Conservation (phyloP, 2,113 vertebrate species). For the Siphamia tubifer region DNA sequence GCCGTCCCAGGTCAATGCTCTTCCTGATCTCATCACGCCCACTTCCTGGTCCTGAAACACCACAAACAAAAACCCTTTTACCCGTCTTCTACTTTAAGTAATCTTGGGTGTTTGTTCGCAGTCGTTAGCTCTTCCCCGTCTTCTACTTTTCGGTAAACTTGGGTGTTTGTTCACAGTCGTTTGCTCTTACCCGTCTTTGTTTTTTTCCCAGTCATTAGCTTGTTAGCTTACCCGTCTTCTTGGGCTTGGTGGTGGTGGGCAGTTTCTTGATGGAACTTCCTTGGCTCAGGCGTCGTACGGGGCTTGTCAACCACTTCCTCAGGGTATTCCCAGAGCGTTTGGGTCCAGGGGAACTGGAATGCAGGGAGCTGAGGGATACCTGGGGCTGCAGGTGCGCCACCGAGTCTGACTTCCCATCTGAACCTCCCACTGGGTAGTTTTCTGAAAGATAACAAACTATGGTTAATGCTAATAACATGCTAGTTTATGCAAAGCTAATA, state of each 20-base stretch:
- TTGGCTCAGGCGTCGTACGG: constrained; percentile 93
- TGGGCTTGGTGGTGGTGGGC: constrained; percentile 79
- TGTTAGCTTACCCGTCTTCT: constrained; percentile 80
- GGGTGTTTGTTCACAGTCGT: no score
- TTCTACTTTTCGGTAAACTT: no score
- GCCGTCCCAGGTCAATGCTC: constrained; percentile 89
- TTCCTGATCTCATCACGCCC: constrained; percentile 86
- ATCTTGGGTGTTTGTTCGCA: no score
- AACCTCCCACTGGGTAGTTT: constrained; percentile 82
- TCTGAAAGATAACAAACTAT: constrained; percentile 80
- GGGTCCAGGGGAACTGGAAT: constrained; percentile 89
- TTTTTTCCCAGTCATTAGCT: no score
- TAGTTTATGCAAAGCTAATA: no score
- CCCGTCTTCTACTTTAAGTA: no score
- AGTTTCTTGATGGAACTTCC: constrained; percentile 92
- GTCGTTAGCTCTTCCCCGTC: no score
- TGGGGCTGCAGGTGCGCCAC: constrained; percentile 94
- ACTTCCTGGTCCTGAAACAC: constrained; percentile 31
- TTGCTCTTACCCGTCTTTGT: no score
- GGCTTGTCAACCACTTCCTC: constrained; percentile 96
- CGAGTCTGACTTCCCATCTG: constrained; percentile 91
- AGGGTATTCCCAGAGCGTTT: constrained; percentile 96
- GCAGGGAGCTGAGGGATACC: constrained; percentile 90
- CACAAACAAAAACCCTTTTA: no score
- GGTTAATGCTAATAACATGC: no score